Conservation (phyloP, 2,888 invertebrate genomes). For the Archips crataeganus region DNA sequence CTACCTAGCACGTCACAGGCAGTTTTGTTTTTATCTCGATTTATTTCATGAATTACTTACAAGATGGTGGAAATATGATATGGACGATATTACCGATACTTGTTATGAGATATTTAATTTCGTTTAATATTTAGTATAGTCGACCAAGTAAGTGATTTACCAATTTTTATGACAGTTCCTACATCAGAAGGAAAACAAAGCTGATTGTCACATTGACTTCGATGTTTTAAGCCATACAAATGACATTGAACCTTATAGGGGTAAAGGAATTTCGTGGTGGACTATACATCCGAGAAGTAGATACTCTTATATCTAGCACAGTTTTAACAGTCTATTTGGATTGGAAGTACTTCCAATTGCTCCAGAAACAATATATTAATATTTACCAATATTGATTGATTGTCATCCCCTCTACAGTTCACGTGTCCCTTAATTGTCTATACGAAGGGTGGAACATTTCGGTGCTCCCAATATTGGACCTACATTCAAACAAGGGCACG, state of each 20-base stretch:
- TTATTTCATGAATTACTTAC: neutral
- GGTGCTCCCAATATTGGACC: conserved; percentile 3
- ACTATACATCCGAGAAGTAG: too few species aligned
- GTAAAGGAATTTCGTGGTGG: too few species aligned
- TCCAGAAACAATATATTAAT: neutral
- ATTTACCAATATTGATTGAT: neutral
- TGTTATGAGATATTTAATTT: too few species aligned
- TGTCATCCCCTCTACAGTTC: neutral
- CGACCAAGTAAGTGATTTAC: too few species aligned
- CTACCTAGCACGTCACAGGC: neutral
- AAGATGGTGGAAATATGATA: neutral
- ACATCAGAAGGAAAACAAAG: too few species aligned
- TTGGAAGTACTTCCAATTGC: neutral
- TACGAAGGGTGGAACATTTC: conserved; percentile 16
- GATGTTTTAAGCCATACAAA: too few species aligned
- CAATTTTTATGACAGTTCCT: too few species aligned
- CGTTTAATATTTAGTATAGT: too few species aligned
- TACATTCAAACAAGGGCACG: conserved; percentile 4
- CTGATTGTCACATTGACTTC: too few species aligned
- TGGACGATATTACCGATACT: too few species aligned
- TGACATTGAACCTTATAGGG: too few species aligned
- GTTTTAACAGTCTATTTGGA: neutral
- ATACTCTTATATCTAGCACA: neutral
- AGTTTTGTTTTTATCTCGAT: neutral
- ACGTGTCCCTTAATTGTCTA: neutral